Evolutionary conservation across 2,888 invertebrate genomes (phyloP).

Genomic region (Sericinus montela): DNA sequence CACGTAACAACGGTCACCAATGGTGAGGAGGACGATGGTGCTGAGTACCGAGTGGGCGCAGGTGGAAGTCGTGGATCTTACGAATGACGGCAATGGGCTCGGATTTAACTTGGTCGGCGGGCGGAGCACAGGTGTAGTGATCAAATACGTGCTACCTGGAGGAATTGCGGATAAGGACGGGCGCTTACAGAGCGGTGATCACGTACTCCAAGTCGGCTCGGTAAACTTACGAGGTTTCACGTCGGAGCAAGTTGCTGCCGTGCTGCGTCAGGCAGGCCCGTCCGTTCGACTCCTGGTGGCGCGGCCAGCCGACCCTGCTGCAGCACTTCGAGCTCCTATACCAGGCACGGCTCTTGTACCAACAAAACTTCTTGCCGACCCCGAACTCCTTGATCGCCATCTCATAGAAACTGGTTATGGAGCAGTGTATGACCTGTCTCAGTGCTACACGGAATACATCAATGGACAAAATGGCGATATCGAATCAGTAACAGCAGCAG

Average conservation of each 20-base stretch:
- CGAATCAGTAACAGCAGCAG: conserved; percentile 59
- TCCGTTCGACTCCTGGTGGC: conserved; percentile 95
- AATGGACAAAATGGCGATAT: conserved; percentile 55
- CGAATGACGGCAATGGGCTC: conserved; percentile 97
- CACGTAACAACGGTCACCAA: conserved; percentile 71
- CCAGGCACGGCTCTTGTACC: conserved; percentile 95
- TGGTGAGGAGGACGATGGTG: conserved; percentile 82
- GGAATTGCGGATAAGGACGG: conserved; percentile 98
- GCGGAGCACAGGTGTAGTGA: conserved; percentile 98
- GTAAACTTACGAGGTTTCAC: conserved; percentile 97
- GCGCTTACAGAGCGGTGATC: conserved; percentile 97
- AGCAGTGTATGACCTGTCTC: conserved; percentile 74
- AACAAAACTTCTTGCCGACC: conserved; percentile 94
- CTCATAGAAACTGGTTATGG: conserved; percentile 87
- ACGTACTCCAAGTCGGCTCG: conserved; percentile 96
- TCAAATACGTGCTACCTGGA: conserved; percentile 97
- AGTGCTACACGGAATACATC: conserved; percentile 60
- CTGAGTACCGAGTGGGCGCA: conserved; percentile 99
- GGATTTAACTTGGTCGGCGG: conserved; percentile 99
- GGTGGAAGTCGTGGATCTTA: conserved; percentile 98
- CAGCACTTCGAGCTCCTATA: conserved; percentile 86
- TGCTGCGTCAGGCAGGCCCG: conserved; percentile 86
- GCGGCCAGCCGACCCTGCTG: conserved; percentile 92
- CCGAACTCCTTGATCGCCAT: conserved; percentile 92
- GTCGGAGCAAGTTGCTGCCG: conserved; percentile 91